Percentiles rank a stretch among this genome's conserved stretches.
phyloP scores from a whole-genome alignment of 2,113 vertebrate species.

The Shinisaurus crocodilurus region DNA sequence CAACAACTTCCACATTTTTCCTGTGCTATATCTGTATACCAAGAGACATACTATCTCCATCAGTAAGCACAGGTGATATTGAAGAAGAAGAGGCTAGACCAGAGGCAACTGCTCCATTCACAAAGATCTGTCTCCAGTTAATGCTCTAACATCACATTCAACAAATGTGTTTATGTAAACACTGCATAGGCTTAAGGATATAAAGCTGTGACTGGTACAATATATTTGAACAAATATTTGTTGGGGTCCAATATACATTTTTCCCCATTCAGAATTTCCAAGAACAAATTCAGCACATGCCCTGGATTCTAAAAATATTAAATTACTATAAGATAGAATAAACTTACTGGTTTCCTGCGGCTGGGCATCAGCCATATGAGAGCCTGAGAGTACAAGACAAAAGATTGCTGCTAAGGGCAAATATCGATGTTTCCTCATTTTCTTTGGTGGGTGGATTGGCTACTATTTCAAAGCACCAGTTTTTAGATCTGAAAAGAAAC shows the following conservation, averaged over 20 bases:
- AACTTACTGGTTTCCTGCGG: constrained; percentile 76
- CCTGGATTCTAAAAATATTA: fast-evolving
- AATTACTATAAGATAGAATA: fast-evolving
- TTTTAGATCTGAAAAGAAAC: constrained; percentile 62
- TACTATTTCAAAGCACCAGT: constrained; percentile 70
- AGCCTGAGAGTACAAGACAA: constrained; percentile 80
- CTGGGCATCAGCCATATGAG: constrained; percentile 77
- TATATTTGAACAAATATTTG: background rate
- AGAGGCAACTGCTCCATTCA: fast-evolving
- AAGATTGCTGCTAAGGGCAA: constrained; percentile 74
- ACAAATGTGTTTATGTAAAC: background rate
- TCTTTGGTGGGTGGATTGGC: constrained; percentile 46
- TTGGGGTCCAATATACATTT: background rate
- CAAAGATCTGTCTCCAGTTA: background rate
- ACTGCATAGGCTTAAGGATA: background rate
- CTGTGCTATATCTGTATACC: background rate
- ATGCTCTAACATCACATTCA: fast-evolving
- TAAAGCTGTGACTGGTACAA: background rate
- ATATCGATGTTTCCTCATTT: constrained; percentile 83
- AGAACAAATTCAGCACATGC: fast-evolving
- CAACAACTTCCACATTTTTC: background rate
- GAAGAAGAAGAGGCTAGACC: fast-evolving
- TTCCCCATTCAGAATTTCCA: background rate
- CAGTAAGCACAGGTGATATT: background rate
- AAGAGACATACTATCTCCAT: constrained; percentile 23